Percentiles rank a stretch among this genome's conserved stretches.
phyloP scores from a whole-genome alignment of 2,797 vertebrate species.

The Xerus rutilus region DNA sequence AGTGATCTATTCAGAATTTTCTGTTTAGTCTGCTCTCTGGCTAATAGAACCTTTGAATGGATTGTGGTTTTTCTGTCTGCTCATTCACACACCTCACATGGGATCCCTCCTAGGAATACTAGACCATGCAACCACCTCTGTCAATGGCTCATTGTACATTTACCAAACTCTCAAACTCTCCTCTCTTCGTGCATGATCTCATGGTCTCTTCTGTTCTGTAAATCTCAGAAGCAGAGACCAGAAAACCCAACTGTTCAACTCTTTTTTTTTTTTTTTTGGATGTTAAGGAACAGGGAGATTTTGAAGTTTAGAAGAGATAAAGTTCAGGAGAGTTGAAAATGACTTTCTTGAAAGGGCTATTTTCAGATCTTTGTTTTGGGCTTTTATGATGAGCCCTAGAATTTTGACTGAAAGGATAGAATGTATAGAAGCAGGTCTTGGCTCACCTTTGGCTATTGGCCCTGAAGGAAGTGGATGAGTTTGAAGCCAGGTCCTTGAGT shows the following conservation, averaged over 20 bases:
- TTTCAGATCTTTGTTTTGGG: neutral
- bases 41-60: neutral
- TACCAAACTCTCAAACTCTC: neutral
- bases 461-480: neutral
- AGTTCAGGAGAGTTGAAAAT: neutral
- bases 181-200: neutral
- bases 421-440: neutral
- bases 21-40: neutral
- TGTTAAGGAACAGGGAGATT: neutral
- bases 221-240: neutral
- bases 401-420: neutral
- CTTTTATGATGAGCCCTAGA: neutral
- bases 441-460: neutral
- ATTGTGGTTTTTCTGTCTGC: neutral
- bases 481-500: neutral
- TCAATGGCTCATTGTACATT: neutral
- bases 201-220: neutral
- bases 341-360: neutral
- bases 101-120: neutral
- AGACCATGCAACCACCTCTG: neutral
- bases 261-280: neutral
- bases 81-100: neutral
- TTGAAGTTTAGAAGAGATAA: neutral
- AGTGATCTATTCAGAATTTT: neutral
- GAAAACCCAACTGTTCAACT: neutral